These are phyloP conservation scores for Corbicula japonica DNA, from an alignment of 2,888 invertebrate species.

Conservation along the genomic window DNA sequence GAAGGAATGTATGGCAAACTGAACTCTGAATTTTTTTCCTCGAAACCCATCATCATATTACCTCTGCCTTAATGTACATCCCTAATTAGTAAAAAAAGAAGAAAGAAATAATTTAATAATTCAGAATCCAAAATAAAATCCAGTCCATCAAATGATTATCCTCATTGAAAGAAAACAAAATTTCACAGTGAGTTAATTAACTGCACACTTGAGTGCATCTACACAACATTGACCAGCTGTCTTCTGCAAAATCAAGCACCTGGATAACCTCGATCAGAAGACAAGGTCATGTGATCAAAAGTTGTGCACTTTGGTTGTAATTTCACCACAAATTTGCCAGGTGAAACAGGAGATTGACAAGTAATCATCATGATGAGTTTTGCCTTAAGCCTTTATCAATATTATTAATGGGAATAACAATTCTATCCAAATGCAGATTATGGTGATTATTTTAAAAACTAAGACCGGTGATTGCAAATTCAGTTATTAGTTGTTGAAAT, in stretches of 20 bases:
- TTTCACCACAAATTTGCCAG: constrained; percentile 47
- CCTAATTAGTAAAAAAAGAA: constrained; percentile 17
- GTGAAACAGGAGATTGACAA: constrained; percentile 44
- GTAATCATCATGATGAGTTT: constrained; percentile 32
- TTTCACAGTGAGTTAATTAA: constrained; percentile 33
- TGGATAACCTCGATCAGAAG: constrained; percentile 62
- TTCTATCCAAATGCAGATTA: too few relatives aligned
- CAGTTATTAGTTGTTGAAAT: too few relatives aligned
- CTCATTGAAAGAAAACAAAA: constrained; percentile 47
- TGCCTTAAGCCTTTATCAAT: constrained; percentile 25
- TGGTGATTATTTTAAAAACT: too few relatives aligned
- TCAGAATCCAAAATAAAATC: constrained; percentile 34
- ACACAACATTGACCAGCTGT: constrained; percentile 60
- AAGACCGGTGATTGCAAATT: too few relatives aligned
- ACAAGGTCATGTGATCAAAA: constrained; percentile 53
- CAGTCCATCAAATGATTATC: constrained; percentile 43
- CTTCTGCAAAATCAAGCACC: constrained; percentile 59
- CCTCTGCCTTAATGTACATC: constrained; percentile 58
- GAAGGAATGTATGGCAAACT: too few relatives aligned
- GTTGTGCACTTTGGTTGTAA: constrained; percentile 35
- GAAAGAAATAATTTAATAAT: constrained; percentile 22
- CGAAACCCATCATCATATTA: constrained; percentile 8
- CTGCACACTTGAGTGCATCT: constrained; percentile 61
- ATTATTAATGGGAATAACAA: constrained; percentile 12
- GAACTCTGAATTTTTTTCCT: too few relatives aligned